Evolutionary conservation across 2,113 vertebrate species (phyloP).

Genomic region (Serilophus lunatus): DNA sequence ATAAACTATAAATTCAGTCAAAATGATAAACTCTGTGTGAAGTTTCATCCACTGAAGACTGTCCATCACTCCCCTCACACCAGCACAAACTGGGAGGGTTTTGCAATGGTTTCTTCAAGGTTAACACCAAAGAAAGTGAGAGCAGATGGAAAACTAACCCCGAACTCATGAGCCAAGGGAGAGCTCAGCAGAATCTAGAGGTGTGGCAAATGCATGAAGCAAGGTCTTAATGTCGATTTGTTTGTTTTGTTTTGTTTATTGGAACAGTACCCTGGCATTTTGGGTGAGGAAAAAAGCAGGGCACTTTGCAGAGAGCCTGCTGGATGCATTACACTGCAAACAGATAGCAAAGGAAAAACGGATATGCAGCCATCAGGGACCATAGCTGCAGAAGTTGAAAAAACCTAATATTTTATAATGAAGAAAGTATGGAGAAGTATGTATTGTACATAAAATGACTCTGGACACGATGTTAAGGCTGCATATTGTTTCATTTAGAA

Average conservation of each 20-base stretch:
- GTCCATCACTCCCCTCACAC: background rate
- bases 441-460: background rate
- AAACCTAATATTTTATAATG: background rate
- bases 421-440: background rate
- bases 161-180: background rate
- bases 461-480: background rate
- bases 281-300: background rate
- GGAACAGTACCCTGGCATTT: background rate
- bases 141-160: background rate
- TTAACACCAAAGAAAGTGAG: background rate
- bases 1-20: background rate
- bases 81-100: fast-evolving
- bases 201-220: background rate
- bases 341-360: background rate
- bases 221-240: background rate
- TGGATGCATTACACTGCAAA: background rate
- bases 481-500: background rate
- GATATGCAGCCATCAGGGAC: background rate
- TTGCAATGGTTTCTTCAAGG: background rate
- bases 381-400: background rate
- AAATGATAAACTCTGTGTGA: background rate
- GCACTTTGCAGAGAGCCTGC: background rate
- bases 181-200: background rate
- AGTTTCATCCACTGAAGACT: background rate
- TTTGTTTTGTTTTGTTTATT: background rate